Base-by-base conservation (phyloP, 2,888 invertebrate genomes). In the Cantharis lateralis region DNA sequence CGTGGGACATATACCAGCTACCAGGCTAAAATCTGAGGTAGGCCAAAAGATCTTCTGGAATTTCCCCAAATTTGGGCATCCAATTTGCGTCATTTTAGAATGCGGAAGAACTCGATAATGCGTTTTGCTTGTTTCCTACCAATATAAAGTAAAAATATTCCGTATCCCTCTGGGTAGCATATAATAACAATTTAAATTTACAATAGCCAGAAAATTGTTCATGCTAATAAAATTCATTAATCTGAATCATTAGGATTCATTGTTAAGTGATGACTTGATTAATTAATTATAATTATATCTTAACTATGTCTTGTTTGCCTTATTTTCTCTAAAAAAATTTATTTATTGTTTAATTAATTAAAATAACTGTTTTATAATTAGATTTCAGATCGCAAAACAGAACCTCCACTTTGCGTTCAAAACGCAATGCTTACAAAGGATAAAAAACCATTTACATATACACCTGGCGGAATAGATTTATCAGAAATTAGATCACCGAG, bases 401-500 rank as follows among this genome's bases (percentile, higher is more conserved):
- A 95, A 86, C 96, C 96, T 64, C 97, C 97, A 79, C 93, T 95
- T 80, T 96, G 96, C 83, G 95, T 97, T 75, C 96, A 96, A 87
- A 96, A 96, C 88, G 96, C 97, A 32, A 96, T 96, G 96, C 94
- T 96, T 94, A 96, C 95, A 84, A 97, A 97, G 89, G 97, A 97
- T 88, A 98, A 97, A 88, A 97, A 97, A 86, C 97, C 97, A 11
- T 98, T 98, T 87, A 97, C 97, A n/a, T 98, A 98, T 88, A 96
- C 97, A 15, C 97, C 97, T 1, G 97, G 97, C 15, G 97, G 97
- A 80, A 91, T 97, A 77, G 96, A 97, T 88, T 90, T 97, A 71
- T 96, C 96, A 10, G 96, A 97, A 89, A 96, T 97, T 78, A 92
- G 93, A 79, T 96, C 96, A 72, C 97, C 97, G 10, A 92, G 96